phyloP scores from a whole-genome alignment of 2,888 invertebrate species.

The Siphlonurus alternatus region DNA sequence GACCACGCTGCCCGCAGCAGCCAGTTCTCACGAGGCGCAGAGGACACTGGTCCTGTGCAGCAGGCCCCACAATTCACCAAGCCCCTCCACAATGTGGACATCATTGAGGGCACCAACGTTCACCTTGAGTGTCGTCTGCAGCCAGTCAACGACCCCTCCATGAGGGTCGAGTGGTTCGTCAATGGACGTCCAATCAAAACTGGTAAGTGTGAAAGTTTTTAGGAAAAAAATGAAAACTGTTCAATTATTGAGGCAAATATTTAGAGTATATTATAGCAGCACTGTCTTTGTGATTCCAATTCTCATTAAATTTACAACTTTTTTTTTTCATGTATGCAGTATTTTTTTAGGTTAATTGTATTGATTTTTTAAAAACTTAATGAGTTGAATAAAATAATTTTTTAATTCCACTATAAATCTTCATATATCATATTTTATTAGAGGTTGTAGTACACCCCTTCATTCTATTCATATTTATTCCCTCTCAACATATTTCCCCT shows the following conservation, averaged over 20 bases:
- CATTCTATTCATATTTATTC: neutral
- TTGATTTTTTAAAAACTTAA: too few species aligned
- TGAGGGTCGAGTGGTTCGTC: constrained; percentile 92
- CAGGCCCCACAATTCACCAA: constrained; percentile 79
- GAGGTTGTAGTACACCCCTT: neutral
- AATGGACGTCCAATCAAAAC: constrained; percentile 85
- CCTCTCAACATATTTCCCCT: neutral
- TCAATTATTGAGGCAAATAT: neutral
- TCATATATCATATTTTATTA: neutral
- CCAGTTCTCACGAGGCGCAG: constrained; percentile 34
- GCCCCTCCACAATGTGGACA: constrained; percentile 75
- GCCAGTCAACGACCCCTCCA: constrained; percentile 78
- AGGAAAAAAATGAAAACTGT: neutral
- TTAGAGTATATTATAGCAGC: neutral
- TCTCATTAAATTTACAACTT: neutral
- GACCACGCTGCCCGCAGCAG: constrained; percentile 48
- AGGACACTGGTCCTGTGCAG: constrained; percentile 66
- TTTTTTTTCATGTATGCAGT: too few species aligned
- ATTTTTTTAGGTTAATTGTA: too few species aligned
- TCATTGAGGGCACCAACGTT: constrained; percentile 77
- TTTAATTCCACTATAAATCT: neutral
- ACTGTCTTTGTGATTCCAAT: neutral
- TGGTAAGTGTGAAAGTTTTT: constrained; percentile 44
- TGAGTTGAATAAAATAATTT: neutral
- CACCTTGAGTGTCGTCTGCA: constrained; percentile 83